These are phyloP conservation scores for Ambastaia sidthimunki DNA, from an alignment of 2,797 vertebrate genomes.

Conservation along the genomic window DNA sequence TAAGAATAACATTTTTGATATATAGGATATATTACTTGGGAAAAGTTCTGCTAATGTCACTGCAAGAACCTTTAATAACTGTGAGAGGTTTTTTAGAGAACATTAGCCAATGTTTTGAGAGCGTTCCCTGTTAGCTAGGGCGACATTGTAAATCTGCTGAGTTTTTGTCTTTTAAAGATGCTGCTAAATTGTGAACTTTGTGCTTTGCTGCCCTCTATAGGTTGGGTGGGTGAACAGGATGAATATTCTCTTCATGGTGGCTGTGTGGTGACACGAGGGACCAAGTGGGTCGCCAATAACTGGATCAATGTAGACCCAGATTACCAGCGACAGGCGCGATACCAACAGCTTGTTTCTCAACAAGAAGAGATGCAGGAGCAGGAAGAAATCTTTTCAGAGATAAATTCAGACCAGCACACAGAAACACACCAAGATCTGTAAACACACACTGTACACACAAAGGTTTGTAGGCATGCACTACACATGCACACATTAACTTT, in stretches of 20 bases:
- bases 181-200: neutral
- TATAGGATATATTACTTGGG: too few species aligned
- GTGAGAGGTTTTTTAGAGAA: too few species aligned
- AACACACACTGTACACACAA: constrained; percentile 5
- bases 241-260: constrained; percentile 96
- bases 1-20: too few species aligned
- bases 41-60: too few species aligned
- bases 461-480: neutral
- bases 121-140: too few species aligned
- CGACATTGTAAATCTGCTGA: too few species aligned
- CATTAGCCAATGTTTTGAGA: too few species aligned
- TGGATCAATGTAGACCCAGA: constrained; percentile 99
- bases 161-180: too few species aligned
- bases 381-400: constrained; percentile 31
- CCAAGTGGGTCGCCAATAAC: constrained; percentile 98
- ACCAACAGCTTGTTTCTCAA: constrained; percentile 84
- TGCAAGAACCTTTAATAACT: too few species aligned
- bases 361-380: constrained; percentile 69
- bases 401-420: constrained; percentile 64
- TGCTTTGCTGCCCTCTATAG: constrained; percentile 67
- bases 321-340: constrained; percentile 88
- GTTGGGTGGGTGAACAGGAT: constrained; percentile 98
- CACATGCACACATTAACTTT: neutral
- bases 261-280: constrained; percentile 92
- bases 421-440: constrained; percentile 80